Evolutionary conservation across 2,113 vertebrate species (phyloP).

Genomic region (Ammodytes marinus): DNA sequence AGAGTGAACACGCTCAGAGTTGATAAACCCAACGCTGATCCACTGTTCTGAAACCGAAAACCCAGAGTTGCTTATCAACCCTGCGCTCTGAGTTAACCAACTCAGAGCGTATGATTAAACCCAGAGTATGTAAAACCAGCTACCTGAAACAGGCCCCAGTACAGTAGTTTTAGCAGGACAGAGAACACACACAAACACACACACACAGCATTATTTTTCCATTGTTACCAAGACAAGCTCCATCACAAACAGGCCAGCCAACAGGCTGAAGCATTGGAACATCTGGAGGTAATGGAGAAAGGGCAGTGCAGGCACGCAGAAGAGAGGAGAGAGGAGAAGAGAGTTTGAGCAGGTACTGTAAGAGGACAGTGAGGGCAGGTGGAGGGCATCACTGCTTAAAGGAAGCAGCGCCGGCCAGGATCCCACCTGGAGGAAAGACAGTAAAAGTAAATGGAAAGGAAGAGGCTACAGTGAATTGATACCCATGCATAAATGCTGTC

Average conservation of each 20-base stretch:
- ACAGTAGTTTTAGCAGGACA: too few species aligned
- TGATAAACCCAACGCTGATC: too few species aligned
- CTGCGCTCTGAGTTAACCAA: too few species aligned
- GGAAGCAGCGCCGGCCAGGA: neutral
- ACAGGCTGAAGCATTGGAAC: constrained; percentile 70
- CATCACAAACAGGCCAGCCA: constrained; percentile 63
- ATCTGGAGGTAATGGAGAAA: constrained; percentile 81
- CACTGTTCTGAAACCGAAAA: too few species aligned
- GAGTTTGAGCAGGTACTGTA: constrained; percentile 21
- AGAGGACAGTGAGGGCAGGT: constrained; percentile 40
- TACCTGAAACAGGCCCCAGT: too few species aligned
- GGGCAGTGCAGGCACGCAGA: constrained; percentile 53
- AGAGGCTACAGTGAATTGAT: neutral
- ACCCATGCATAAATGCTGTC: constrained; percentile 6
- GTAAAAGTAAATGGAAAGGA: neutral
- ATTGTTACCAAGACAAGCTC: constrained; percentile 72
- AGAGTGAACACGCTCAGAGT: too few species aligned
- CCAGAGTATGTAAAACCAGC: too few species aligned
- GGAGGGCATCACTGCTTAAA: constrained; percentile 35
- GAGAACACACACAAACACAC: too few species aligned
- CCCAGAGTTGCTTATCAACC: too few species aligned
- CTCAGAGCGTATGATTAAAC: too few species aligned
- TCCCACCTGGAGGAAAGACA: constrained; percentile 5
- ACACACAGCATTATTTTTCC: constrained; percentile 55
- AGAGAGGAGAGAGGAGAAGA: constrained; percentile 29